Conservation (phyloP, 2,797 vertebrate genomes). For the Tokudaia tokunoshimensis region DNA sequence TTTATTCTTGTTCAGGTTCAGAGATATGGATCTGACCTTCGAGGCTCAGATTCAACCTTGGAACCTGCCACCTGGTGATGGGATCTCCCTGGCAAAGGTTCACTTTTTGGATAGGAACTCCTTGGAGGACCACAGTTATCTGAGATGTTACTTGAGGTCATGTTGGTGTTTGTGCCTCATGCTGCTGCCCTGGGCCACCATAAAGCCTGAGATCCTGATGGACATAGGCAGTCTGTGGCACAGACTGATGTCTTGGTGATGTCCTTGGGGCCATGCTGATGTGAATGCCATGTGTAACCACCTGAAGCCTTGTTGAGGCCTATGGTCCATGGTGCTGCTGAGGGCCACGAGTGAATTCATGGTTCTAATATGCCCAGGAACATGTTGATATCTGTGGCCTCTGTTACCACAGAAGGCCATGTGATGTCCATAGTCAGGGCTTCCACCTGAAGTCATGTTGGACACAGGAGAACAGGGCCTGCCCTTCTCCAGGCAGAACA, state of each 20-base stretch:
- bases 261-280: not conserved
- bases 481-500: not conserved
- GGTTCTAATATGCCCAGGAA: not conserved
- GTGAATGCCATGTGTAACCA: not conserved
- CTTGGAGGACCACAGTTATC: not conserved
- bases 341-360: not conserved
- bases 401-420: not conserved
- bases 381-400: not conserved
- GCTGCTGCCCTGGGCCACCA: not conserved
- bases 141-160: not conserved
- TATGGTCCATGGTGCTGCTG: not conserved
- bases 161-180: not conserved
- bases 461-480: not conserved
- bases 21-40: not conserved
- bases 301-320: not conserved
- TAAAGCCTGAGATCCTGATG: not conserved
- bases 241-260: not conserved
- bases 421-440: not conserved
- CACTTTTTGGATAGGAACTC: not conserved
- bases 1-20: not conserved
- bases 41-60: not conserved
- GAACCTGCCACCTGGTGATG: not conserved
- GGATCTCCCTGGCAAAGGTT: not conserved
- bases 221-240: not conserved
- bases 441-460: not conserved